These are phyloP conservation scores for Branchinecta sandiegonensis DNA, from an alignment of 2,888 invertebrate genomes.

Conservation along the genomic window DNA sequence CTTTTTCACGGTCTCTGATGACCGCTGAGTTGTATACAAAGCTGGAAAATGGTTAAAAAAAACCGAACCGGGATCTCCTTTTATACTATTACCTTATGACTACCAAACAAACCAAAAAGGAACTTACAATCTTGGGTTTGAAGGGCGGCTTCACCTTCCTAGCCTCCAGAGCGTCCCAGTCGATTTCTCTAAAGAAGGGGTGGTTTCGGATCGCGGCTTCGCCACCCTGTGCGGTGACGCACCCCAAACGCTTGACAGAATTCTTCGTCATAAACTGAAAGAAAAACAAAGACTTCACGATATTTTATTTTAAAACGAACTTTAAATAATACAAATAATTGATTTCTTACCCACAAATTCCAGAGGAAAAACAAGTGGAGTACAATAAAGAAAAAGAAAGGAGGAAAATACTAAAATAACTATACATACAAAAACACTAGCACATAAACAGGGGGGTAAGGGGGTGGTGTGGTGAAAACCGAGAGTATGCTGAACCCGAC, in stretches of 20 bases:
- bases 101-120: not conserved
- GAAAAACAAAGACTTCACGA: constrained; percentile 25
- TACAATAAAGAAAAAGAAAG: too few species aligned
- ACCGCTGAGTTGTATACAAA: too few species aligned
- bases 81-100: not conserved
- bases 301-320: too few species aligned
- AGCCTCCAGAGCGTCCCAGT: constrained; percentile 86
- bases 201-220: constrained; percentile 78
- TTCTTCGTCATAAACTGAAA: constrained; percentile 90
- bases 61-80: not conserved
- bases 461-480: too few species aligned
- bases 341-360: too few species aligned
- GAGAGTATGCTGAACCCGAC: too few species aligned
- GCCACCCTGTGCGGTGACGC: constrained; percentile 53
- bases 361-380: too few species aligned
- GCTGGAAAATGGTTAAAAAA: not conserved
- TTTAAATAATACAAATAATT: too few species aligned
- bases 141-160: constrained; percentile 91
- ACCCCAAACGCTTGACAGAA: constrained; percentile 83
- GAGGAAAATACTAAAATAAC: too few species aligned
- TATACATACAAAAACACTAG: too few species aligned
- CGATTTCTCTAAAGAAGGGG: constrained; percentile 83
- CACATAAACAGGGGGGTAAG: too few species aligned
- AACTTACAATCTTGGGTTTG: constrained; percentile 86
- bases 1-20: too few species aligned